Base-by-base conservation (phyloP, 2,888 invertebrate species). In the Drosophila emarginata region DNA sequence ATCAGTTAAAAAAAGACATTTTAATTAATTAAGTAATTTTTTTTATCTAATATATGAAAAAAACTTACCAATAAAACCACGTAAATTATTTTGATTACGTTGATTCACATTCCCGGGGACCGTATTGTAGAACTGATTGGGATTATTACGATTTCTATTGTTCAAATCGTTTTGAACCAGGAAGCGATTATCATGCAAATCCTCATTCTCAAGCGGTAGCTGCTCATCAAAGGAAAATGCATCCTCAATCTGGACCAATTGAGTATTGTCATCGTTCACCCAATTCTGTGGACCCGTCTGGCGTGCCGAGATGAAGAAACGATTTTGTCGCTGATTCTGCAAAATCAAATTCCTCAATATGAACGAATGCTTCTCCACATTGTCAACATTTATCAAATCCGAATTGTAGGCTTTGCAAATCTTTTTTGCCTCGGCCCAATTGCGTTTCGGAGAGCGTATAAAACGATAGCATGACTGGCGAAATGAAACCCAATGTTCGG, bases 391-490 rank as follows among this genome's bases (percentile, higher is more conserved):
- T 0, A 96, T 93, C 61, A 98, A 92, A 89, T 97, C 96, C 1
- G 97, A 94, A 86, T 95, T 95, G 83, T 95, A 96, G 0, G 96
- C 96, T 93, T 95, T 95, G 89, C 98, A 98, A 79, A 96, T 96
- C 86, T 94, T 94, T 78, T 95, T 94, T 0, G 98, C 97, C 81
- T 97, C 97, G 80, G 94, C 95, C 88, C 95, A 94, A 50, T 94
- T 94, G 64, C 95, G 95, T 80, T 95, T 94, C 0, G 98, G 98
- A 4, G 97, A 97, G 87, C 96, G 96, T 2, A 97, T 96, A 88
- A 98, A 98, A 59, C 96, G 94, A 90, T 97, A 98, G 91, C 98
- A 99, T 0, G 95, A 95, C 70, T 95, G 95, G 75, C 95, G 94
- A 89, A 94, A 96, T 32, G 94, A 94, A n/a, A 95, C 92, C 98